Base-by-base conservation (phyloP, 2,797 vertebrate species). In the Apogon talboti region DNA sequence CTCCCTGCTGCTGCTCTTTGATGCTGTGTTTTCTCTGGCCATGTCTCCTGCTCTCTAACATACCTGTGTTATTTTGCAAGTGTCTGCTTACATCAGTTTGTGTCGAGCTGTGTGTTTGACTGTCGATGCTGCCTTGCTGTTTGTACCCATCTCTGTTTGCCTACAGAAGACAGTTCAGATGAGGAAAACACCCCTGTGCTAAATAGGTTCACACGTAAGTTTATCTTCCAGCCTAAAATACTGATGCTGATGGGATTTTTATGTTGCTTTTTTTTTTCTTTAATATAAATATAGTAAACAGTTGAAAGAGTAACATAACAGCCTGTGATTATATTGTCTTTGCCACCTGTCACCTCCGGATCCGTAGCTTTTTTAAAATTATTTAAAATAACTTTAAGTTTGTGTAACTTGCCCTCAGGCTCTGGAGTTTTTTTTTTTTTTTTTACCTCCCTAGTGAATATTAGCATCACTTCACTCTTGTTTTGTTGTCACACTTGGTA, bases 171-270 rank as follows among this genome's bases (percentile, higher is more conserved):
- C 83, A 90, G 89, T 91, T 92, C 92, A 89, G 93, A 92, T 88
- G 94, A 94, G 75, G 93, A 94, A 87, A 88, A 71, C 90, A 77
- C 72, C 66, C 78, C 92, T 72, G 85, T 90, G 87, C 85, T 92
- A 83, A 92, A 84, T 93, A 94, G 89, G 86, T 93, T 93, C 79
- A 92, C 92, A 93, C 90, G 92, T 94, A 93, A 94, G 93, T 94
- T 80, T 74, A 45, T 61, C 76, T 65, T 70, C 71, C 55, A 86
- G 81, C 79, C 71, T 60, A 54, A 72, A 79, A 70, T 40, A 48
- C 28, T 68, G 45, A 73, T 63, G 61, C 70, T 80, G 11, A 63
- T 61, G 21, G 48, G 52, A 68, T 73, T 18, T 66, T 70, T 5
- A 41, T 4, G 18, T 54, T 18, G 24, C 40, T 72, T 16, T 15